A percentile compares a stretch with the other conserved stretches of the same genome.
Conservation (phyloP, 2,797 vertebrate genomes). For the Smutsia temminckii region DNA sequence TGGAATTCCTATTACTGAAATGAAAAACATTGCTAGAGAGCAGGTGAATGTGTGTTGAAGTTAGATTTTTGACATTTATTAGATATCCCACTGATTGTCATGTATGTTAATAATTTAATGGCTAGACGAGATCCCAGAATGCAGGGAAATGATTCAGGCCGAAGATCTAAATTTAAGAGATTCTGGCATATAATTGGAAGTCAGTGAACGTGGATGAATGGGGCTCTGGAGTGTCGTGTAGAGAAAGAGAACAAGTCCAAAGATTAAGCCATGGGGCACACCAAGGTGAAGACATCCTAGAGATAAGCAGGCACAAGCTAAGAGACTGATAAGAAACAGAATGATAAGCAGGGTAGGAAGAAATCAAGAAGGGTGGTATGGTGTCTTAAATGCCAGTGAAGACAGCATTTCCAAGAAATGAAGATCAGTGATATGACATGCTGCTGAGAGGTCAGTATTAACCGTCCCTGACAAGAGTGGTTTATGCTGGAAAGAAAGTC, state of each 20-base stretch:
- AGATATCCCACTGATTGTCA: not conserved
- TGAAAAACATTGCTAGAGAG: not conserved
- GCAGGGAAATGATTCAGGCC: not conserved
- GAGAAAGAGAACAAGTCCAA: not conserved
- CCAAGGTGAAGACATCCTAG: not conserved
- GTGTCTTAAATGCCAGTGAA: not conserved
- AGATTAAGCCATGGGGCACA: not conserved
- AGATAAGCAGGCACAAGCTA: not conserved
- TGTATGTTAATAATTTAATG: not conserved
- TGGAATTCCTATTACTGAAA: not conserved
- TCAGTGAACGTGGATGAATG: not conserved
- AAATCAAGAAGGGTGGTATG: not conserved
- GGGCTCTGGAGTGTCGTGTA: not conserved
- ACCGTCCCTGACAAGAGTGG: not conserved
- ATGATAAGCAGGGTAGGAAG: not conserved
- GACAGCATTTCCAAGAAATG: not conserved
- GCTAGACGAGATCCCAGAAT: not conserved
- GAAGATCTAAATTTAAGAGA: not conserved
- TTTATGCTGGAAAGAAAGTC: not conserved
- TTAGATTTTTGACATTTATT: not conserved
- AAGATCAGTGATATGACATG: not conserved
- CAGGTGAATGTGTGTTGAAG: not conserved
- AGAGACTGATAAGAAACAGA: not conserved
- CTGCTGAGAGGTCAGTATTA: not conserved
- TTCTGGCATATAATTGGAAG: not conserved